Evolutionary conservation across 1,140 invertebrate genomes (phyloP), one percentile per base, ranked within the genome.

Genomic region (Micrasema minimum): DNA sequence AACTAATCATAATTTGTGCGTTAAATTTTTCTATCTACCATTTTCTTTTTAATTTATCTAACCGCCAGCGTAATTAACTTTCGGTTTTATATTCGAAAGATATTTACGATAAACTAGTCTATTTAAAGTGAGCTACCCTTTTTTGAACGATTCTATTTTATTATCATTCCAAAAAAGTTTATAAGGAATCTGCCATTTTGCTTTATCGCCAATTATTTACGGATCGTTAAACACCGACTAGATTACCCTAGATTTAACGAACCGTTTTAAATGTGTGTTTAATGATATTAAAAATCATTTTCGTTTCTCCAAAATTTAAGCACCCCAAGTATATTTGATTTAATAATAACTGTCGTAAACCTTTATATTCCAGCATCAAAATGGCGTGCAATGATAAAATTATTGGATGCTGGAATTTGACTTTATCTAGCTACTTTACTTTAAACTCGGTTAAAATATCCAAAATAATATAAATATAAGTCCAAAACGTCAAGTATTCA

Each of bases 131-230:
- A 14, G 43, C 18, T 51, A 18, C 26, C 18, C 50, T 11, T 18
- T 23, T 51, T 1, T 5, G 50, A 51, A 51, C 50, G 22, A 18
- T 51, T 51, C 26, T 22, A 51, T 12, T 51, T 51, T 51, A 51
- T 51, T 22, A 22, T 4, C 22, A 22, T 51, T 51, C 26, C 22
- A 51, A 51, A 12, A 18, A 1, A 22, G 50, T 51, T 51, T 51
- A 51, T 51, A n/a, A n/a, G n/a, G 18, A 12, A 22, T 14, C 18
- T 9, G n/a, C 43, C n/a, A 45, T 14, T 14, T 45, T 45, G 9
- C 18, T 45, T 45, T 45, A 45, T 45, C 18, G 1, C n/a, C n/a
- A 45, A 45, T 45, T 14, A 45, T 14, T 45, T n/a, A 45, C n/a
- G n/a, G n/a, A n/a, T n/a, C 43, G n/a, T 16, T n/a, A 45, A 3